Base-by-base conservation (phyloP, 2,113 vertebrate species). In the Rhinolophus ferrumequinum region DNA sequence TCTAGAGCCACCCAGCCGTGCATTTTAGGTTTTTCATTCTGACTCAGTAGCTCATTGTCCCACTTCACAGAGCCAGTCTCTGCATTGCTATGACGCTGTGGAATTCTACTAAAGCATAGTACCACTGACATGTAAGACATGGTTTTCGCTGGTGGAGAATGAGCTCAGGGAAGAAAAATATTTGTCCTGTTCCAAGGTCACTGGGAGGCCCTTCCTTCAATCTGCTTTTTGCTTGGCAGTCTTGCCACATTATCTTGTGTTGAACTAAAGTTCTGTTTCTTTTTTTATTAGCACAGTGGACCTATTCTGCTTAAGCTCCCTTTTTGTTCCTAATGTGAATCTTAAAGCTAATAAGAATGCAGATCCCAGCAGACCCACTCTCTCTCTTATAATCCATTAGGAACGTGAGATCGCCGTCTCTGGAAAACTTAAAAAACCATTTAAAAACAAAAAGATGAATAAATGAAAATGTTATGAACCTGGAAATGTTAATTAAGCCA, bases 381-480 rank as follows among this genome's bases (percentile, higher is more conserved):
- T 95, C 69, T 96, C 94, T 97, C 98, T 98, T 95, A 97, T 97
- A 98, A 98, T 98, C 97, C 97, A 97, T 98, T 98, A 98, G 97
- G 97, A 98, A 98, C 92, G 22, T 96, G 97, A 98, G 98, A 98
- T 98, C 97, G 90, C 97, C 24, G 67, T 98, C 98, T 88, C 98
- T 97, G 98, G 97, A 98, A 98, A 98, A 98, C 98, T 98, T 98
- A 93, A 98, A 97, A 98, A 98, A 97, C 5, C 95, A 98, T 98
- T 98, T 98, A 95, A 98, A 99, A 98, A 98, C 98, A 98, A 98
- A 98, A 98, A 98, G 98, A 97, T 97, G 97, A 98, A 98, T 98
- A 98, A 98, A 98, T 98, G 98, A 98, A 98, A 98, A 98, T 98
- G 98, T 98, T 98, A 98, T 97, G 97, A 97, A 98, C 97, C 92